Evolutionary conservation across 2,113 vertebrate species (phyloP).

Genomic region (Sclerurus mexicanus): DNA sequence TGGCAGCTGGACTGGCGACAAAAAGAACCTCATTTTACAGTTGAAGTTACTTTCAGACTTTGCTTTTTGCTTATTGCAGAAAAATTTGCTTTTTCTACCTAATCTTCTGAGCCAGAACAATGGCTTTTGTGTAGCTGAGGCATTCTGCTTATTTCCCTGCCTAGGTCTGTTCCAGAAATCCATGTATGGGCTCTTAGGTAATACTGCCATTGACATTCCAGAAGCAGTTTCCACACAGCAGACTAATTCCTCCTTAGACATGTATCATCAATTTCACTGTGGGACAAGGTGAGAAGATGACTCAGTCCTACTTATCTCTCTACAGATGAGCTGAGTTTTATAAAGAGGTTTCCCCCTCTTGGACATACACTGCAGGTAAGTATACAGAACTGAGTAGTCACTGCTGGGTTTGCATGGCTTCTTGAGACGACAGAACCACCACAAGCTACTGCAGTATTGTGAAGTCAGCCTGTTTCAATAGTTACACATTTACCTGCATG

Average conservation of each 20-base stretch:
- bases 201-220: background rate
- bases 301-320: background rate
- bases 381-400: background rate
- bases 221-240: background rate
- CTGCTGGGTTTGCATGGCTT: background rate
- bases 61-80: background rate
- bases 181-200: background rate
- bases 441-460: background rate
- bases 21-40: background rate
- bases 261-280: background rate
- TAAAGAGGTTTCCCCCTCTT: background rate
- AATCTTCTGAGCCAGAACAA: background rate
- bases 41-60: background rate
- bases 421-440: background rate
- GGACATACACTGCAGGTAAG: background rate
- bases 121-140: background rate
- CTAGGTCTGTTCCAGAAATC: background rate
- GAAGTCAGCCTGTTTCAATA: background rate
- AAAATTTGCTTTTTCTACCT: background rate
- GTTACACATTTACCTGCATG: background rate
- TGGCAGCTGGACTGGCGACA: background rate
- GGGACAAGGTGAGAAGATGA: background rate
- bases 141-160: background rate
- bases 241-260: background rate
- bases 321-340: background rate